These are phyloP conservation scores for Apus apus DNA, from an alignment of 2,113 vertebrate genomes.

Conservation along the genomic window DNA sequence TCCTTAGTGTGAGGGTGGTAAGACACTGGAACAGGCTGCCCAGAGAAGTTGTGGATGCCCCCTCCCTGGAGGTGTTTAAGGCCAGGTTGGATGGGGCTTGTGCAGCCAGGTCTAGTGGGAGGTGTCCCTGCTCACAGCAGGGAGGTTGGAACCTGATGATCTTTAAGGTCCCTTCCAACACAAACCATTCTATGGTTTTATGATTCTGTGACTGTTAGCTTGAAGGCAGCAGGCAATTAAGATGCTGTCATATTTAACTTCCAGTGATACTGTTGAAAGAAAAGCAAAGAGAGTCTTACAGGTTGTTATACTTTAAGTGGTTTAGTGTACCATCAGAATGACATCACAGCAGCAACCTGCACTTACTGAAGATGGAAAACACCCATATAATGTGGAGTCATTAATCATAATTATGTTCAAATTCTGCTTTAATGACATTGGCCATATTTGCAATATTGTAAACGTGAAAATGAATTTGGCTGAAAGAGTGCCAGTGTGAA, in stretches of 20 bases:
- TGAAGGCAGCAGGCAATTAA: not conserved
- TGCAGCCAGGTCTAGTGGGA: no score
- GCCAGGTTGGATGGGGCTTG: no score
- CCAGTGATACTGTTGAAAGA: not conserved
- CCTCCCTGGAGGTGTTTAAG: no score
- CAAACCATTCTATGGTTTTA: no score
- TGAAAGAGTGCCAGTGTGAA: conserved; percentile 44
- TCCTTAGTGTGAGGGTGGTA: no score
- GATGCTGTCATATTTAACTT: not conserved
- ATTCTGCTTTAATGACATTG: conserved; percentile 42
- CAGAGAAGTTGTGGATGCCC: no score
- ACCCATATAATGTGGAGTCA: not conserved
- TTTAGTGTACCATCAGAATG: not conserved
- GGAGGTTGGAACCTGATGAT: no score
- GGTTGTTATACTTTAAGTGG: not conserved
- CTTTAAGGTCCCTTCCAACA: no score
- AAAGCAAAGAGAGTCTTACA: not conserved
- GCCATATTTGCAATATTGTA: conserved; percentile 38
- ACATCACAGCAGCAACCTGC: not conserved
- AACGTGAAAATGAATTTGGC: conserved; percentile 46
- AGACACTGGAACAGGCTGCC: no score
- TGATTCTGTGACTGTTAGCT: not conserved
- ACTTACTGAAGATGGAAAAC: not conserved
- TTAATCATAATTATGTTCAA: not conserved
- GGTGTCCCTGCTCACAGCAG: no score